Evolutionary conservation across 2,113 vertebrate species (phyloP).

Genomic region (Sander vitreus): DNA sequence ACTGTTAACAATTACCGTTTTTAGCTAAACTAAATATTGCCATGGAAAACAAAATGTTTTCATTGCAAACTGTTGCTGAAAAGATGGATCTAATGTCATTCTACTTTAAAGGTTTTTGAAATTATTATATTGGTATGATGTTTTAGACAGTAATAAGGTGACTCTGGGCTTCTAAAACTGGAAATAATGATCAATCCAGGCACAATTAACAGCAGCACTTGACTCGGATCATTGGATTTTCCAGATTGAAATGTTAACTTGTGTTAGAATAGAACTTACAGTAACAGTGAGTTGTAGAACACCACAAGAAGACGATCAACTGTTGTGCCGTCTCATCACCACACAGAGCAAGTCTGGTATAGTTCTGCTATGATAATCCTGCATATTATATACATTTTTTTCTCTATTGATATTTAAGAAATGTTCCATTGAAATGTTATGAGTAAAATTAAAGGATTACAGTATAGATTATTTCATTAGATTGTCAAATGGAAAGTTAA

Average conservation of each 20-base stretch:
- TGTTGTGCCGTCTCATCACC: background rate
- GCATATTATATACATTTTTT: background rate
- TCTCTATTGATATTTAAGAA: background rate
- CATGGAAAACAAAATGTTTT: background rate
- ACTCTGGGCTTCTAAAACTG: background rate
- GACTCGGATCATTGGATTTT: background rate
- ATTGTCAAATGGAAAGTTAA: background rate
- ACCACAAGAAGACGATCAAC: background rate
- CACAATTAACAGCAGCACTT: background rate
- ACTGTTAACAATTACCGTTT: no score
- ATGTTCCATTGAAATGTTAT: background rate
- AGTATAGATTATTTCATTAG: background rate
- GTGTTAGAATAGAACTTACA: background rate
- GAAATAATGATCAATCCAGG: background rate
- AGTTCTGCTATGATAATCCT: background rate
- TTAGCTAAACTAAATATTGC: background rate
- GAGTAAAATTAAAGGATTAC: background rate
- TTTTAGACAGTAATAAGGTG: background rate
- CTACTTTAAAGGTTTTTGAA: background rate
- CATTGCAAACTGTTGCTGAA: background rate
- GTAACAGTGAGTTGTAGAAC: background rate
- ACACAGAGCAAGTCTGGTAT: background rate
- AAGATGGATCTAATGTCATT: background rate
- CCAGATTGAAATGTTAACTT: background rate
- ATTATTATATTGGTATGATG: background rate